Percentiles rank a stretch among this genome's conserved stretches.
Evolutionary conservation across 2,797 vertebrate species (phyloP).

Genomic region (Amniataba percoides): DNA sequence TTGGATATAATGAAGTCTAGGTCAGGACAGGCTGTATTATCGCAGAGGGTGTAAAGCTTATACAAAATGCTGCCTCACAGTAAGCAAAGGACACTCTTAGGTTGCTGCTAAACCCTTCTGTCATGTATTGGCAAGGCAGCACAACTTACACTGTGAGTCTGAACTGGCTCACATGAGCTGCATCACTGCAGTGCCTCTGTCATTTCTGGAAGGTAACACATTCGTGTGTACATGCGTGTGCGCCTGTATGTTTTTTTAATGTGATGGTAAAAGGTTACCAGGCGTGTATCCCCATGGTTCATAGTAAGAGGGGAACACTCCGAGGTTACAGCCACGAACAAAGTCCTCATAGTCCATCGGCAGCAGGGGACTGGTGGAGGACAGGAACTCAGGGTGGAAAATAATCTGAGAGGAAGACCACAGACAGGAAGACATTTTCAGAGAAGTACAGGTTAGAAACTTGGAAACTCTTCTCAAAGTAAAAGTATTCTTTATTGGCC

Average conservation of each 20-base stretch:
- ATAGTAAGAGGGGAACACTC: slow-evolving; percentile 98
- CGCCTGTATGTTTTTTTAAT: too few species aligned
- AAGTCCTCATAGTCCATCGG: slow-evolving; percentile 99
- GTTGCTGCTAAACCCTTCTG: neutral
- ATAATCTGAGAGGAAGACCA: slow-evolving; percentile 86
- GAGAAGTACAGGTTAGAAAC: neutral
- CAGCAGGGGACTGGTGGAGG: slow-evolving; percentile 94
- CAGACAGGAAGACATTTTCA: slow-evolving; percentile 1
- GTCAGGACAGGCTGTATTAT: neutral
- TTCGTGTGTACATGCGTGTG: neutral
- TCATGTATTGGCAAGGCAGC: neutral
- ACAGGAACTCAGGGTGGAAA: slow-evolving; percentile 96
- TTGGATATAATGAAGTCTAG: neutral
- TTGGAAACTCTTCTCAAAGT: too few species aligned
- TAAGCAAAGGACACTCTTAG: neutral
- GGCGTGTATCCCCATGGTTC: slow-evolving; percentile 99
- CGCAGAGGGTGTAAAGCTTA: neutral
- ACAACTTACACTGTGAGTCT: neutral
- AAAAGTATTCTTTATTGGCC: neutral
- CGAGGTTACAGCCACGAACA: slow-evolving; percentile 96
- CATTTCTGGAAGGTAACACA: too few species aligned
- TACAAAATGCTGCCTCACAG: neutral
- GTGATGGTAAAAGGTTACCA: slow-evolving; percentile 81
- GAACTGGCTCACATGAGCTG: neutral
- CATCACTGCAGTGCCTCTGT: neutral